These are phyloP conservation scores for Neoseiulus cucumeris DNA, from an alignment of 1,140 invertebrate genomes.

Conservation along the genomic window DNA sequence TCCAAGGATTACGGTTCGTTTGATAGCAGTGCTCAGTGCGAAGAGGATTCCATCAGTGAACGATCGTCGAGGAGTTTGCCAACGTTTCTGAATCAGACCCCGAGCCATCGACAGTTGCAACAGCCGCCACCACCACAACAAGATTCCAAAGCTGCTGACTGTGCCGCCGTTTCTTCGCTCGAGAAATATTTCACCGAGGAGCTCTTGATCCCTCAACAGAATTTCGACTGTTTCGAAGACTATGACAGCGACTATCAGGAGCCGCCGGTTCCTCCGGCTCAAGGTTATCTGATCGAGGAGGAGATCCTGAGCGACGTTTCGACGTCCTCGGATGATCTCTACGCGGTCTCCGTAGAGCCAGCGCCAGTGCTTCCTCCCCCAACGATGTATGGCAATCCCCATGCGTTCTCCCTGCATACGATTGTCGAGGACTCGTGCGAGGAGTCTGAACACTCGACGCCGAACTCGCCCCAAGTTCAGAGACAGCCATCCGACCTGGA, in stretches of 20 bases:
- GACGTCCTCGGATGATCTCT: constrained; percentile 15
- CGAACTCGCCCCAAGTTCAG: constrained; percentile 15
- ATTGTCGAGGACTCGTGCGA: constrained; percentile 84
- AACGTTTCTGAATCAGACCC: not conserved
- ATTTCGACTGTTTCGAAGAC: constrained; percentile 3
- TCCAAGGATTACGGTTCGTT: not conserved
- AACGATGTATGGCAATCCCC: constrained; percentile 24
- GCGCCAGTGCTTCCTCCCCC: constrained; percentile 20
- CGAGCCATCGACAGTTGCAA: not conserved
- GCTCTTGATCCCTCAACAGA: constrained; percentile 32
- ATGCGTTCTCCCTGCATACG: constrained; percentile 60
- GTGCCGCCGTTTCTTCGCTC: constrained; percentile 11
- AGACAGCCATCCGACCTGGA: constrained; percentile 51
- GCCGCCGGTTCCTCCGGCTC: constrained; percentile 24
- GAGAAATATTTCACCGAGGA: constrained; percentile 14
- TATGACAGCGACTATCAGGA: constrained; percentile 40
- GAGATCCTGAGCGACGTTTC: constrained; percentile 18
- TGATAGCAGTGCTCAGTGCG: not conserved
- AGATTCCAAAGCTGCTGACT: not conserved
- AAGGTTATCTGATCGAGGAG: constrained; percentile 15
- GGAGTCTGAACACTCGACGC: constrained; percentile 35
- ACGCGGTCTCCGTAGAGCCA: not conserved
- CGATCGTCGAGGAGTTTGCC: not conserved
- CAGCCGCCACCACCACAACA: not conserved
- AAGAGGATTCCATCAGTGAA: not conserved